These are phyloP conservation scores for Palaemon carinicauda DNA, from an alignment of 1,140 invertebrate genomes.

Conservation along the genomic window DNA sequence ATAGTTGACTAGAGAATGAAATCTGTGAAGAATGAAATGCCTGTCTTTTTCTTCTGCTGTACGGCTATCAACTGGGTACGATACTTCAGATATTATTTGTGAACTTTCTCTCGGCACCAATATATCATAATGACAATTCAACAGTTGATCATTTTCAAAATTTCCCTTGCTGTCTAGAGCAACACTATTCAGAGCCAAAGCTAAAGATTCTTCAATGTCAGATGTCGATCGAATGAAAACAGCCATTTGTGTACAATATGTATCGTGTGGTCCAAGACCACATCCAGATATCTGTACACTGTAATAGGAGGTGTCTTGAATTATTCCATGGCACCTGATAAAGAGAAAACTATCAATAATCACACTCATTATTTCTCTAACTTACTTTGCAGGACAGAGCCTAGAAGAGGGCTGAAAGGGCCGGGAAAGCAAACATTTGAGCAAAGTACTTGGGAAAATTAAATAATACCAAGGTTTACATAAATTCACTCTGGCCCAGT, in stretches of 20 bases:
- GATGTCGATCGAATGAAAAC: not conserved
- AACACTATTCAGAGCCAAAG: not conserved
- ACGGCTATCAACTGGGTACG: constrained; percentile 2
- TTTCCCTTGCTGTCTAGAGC: not conserved
- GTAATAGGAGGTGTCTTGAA: not conserved
- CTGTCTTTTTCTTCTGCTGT: constrained; percentile 19
- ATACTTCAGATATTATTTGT: not conserved
- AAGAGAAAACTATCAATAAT: not conserved
- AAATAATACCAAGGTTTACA: no score
- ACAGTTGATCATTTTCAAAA: not conserved
- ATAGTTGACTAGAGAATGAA: not conserved
- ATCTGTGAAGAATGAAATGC: not conserved
- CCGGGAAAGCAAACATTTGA: no score
- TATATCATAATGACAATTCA: not conserved
- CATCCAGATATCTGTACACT: constrained; percentile 18
- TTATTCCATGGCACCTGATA: constrained; percentile 25
- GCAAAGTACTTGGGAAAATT: no score
- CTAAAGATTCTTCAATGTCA: not conserved
- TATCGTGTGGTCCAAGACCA: constrained; percentile 18
- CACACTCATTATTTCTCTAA: no score
- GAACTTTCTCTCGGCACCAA: not conserved
- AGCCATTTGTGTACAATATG: constrained; percentile 22
- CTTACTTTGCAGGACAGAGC: no score
- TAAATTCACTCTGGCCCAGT: no score
- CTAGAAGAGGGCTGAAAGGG: no score